Conservation (phyloP, 2,797 vertebrate genomes). For the Tapirus indicus region DNA sequence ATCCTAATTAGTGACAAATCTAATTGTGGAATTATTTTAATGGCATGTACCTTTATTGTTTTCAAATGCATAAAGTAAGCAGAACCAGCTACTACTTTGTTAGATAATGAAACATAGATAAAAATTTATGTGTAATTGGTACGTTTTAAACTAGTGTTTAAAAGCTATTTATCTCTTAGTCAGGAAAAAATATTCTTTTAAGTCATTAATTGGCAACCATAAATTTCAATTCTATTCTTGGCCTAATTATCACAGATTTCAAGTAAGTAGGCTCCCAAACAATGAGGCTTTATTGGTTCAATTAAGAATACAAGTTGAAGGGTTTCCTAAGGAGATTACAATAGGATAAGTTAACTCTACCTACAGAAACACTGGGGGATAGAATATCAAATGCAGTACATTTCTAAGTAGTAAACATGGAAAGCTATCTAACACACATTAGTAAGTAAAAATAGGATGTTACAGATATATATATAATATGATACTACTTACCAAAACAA, state of each 20-base stretch:
- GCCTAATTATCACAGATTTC: slow-evolving; percentile 76
- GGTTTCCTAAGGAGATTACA: slow-evolving; percentile 48
- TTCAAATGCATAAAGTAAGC: not conserved
- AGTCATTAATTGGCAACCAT: slow-evolving; percentile 72
- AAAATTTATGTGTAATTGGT: slow-evolving; percentile 60
- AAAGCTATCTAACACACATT: not conserved
- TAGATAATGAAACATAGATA: slow-evolving; percentile 66
- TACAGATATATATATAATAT: not conserved
- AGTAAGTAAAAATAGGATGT: not conserved
- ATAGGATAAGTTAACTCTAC: slow-evolving; percentile 37
- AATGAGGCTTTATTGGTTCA: slow-evolving; percentile 64
- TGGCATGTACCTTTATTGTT: slow-evolving; percentile 43
- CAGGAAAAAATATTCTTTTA: slow-evolving; percentile 61
- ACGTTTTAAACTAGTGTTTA: slow-evolving; percentile 63
- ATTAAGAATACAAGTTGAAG: slow-evolving; percentile 53
- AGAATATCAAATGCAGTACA: not conserved
- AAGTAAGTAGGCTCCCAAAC: slow-evolving; percentile 68
- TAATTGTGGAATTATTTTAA: not conserved
- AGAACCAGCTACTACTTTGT: slow-evolving; percentile 47
- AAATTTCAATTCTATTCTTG: slow-evolving; percentile 78
- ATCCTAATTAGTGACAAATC: slow-evolving; percentile 57
- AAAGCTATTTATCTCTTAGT: slow-evolving; percentile 72
- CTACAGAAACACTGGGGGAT: not conserved
- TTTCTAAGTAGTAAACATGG: not conserved
- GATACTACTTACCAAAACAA: not conserved